Evolutionary conservation across 2,797 vertebrate genomes (phyloP).

Genomic region (Helicolenus hilgendorfi): DNA sequence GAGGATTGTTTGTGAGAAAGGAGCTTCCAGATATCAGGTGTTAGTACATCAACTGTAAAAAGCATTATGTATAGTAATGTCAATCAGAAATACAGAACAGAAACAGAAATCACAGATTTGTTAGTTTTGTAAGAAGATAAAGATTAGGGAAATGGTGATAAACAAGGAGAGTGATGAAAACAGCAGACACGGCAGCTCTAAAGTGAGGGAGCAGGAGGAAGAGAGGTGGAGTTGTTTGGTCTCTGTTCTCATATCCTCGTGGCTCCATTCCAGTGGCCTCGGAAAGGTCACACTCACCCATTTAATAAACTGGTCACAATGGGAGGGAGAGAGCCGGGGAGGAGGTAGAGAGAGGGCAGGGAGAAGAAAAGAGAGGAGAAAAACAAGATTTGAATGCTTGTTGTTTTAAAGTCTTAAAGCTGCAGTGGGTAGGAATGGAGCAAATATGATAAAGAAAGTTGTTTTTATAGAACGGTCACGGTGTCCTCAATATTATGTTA

Average conservation of each 20-base stretch:
- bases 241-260: conserved; percentile 16
- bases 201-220: not conserved
- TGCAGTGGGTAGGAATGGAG: too few relatives aligned
- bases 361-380: not conserved
- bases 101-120: not conserved
- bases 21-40: not conserved
- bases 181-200: not conserved
- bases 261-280: conserved; percentile 37
- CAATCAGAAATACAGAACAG: not conserved
- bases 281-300: conserved; percentile 56
- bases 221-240: conserved; percentile 27
- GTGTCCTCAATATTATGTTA: too few relatives aligned
- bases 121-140: not conserved
- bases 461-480: too few relatives aligned
- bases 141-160: not conserved
- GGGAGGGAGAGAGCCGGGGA: conserved; percentile 4
- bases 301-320: conserved; percentile 47
- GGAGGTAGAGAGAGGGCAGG: not conserved
- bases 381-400: not conserved
- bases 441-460: too few relatives aligned
- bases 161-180: not conserved
- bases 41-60: too few relatives aligned
- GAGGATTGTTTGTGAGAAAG: not conserved
- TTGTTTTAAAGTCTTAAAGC: not conserved
- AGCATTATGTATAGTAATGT: not conserved